Base-by-base conservation (phyloP, 1,140 invertebrate species). In the Trigoniulus corallinus region DNA sequence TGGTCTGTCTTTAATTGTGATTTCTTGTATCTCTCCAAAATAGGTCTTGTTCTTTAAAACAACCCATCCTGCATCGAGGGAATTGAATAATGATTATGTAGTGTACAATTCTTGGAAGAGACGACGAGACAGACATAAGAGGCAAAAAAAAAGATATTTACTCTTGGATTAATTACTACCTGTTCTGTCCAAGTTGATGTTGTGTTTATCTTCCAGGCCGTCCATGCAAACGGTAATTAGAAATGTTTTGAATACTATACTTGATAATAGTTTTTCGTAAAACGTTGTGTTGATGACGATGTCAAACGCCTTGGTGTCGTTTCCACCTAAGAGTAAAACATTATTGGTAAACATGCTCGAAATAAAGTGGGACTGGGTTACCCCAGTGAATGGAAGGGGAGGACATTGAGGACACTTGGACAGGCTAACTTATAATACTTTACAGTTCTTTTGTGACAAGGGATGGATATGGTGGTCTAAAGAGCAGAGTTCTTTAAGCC, bases 281-380 rank as follows among this genome's bases (percentile, higher is more conserved):
- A 88, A 88, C 13, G 67, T 65, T 4, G 80, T 71, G 63, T 82
- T 80, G 12, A 89, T 75, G 4, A 83, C 80, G 37, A 88, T 74
- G 65, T 88, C 84, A 65, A 79, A 84, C 0, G 75, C 82, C 51
- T 74, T 74, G 23, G 79, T 79, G 0, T 74, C 71, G 15, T 71
- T 67, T 15, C 81, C 79, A 55, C 74, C 74, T 76, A 59, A 7
- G 29, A 34, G 29, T 34, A 34, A 34, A 34, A 7, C 15, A 7
- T 34, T 15, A 34, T 34, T 7, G 15, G 15, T 34, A 34, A 7
- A 34, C 7, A 34, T 34, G 15, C 7, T 7, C 29, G 15, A 34
- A 7, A 34, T 7, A 34, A 34, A 34, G n/a, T n/a, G n/a, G n/a
- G n/a, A n/a, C n/a, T n/a, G n/a, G n/a, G n/a, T n/a, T n/a, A n/a